Evolutionary conservation across 1,140 invertebrate genomes (phyloP), one percentile per base, ranked within the genome.

Genomic region (Anoplophora glabripennis): DNA sequence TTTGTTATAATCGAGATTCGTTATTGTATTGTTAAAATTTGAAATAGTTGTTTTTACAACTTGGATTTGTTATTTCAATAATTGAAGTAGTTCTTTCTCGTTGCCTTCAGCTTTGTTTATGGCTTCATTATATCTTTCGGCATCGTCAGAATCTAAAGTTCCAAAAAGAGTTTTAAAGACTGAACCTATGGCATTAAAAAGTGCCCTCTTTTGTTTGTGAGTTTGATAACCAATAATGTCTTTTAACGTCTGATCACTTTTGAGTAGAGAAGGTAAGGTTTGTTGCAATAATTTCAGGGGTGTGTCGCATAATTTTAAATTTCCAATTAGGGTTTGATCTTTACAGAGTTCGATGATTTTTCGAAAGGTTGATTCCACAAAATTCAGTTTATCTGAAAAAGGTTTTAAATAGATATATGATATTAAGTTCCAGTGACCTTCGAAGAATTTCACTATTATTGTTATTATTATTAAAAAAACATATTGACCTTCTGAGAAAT

Each of bases 1-100:
- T 45, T 18, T 56, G 36, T 48, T 63, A 35, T 63, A 18, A 42
- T 49, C 52, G 8, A 52, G 37, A 28, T 61, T 51, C 12, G 17
- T 55, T 9, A 66, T 57, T 12, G 65, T 53, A 33, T 41, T 33
- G 51, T 64, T 64, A 44, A 62, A 63, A 57, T 64, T 58, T 28
- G 35, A 21, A 12, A 65, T 40, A n/a, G 38, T 40, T 40, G 38
- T 40, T 40, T 40, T 40, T 11, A 40, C 38, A 40, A 11, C 14
- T 40, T 11, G 38, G 21, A 28, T 28, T 28, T 28, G 21, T 28
- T 28, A 5, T 28, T 28, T 28, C 21, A 28, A 28, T 28, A 28
- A 28, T 28, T 28, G 21, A 28, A 28, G 21, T 28, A 28, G 21
- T 28, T 28, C 38, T 14, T 14, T 40, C 2, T 14, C 11, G 14